Percentiles rank a stretch among this genome's conserved stretches.
Evolutionary conservation across 2,797 vertebrate genomes (phyloP).

Genomic region (Decapterus maruadsi): DNA sequence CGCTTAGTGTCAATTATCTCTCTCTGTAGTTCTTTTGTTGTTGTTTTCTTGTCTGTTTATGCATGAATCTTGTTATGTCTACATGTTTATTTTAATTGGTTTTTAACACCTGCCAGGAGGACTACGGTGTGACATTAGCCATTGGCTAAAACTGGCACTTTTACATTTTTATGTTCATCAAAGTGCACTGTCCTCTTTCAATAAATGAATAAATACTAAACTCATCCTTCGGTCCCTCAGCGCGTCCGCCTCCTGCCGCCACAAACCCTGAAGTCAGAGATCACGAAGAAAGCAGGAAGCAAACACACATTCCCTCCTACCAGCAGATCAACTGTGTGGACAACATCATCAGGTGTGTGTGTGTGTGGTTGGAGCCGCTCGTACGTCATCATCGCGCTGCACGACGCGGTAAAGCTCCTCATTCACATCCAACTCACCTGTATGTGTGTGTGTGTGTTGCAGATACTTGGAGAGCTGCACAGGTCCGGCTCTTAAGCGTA

Average conservation of each 20-base stretch:
- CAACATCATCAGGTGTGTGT: slow-evolving; percentile 90
- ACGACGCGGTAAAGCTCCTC: background rate
- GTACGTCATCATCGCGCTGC: background rate
- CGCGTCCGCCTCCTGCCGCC: slow-evolving; percentile 35
- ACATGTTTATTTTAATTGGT: too few species aligned
- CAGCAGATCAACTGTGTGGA: slow-evolving; percentile 95
- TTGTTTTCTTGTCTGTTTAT: too few species aligned
- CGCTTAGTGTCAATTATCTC: too few species aligned
- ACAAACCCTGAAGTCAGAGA: slow-evolving; percentile 73
- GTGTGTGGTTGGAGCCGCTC: slow-evolving; percentile 63
- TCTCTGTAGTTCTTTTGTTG: too few species aligned
- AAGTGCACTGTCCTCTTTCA: too few species aligned
- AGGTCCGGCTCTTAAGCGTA: slow-evolving; percentile 90
- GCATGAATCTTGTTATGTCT: too few species aligned
- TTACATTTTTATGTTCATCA: too few species aligned
- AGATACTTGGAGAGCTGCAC: slow-evolving; percentile 92
- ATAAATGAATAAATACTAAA: too few species aligned
- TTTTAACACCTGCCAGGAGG: too few species aligned
- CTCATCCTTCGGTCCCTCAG: slow-evolving; percentile 38
- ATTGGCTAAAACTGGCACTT: too few species aligned
- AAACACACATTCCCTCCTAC: slow-evolving; percentile 88
- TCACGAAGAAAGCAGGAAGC: slow-evolving; percentile 79
- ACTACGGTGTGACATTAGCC: too few species aligned
- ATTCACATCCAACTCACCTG: background rate
- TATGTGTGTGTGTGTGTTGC: slow-evolving; percentile 13